These are phyloP conservation scores for Halisarca cf. caerulea DNA, from an alignment of 37 sponge, comb jelly and placozoan genomes.

Conservation along the genomic window DNA sequence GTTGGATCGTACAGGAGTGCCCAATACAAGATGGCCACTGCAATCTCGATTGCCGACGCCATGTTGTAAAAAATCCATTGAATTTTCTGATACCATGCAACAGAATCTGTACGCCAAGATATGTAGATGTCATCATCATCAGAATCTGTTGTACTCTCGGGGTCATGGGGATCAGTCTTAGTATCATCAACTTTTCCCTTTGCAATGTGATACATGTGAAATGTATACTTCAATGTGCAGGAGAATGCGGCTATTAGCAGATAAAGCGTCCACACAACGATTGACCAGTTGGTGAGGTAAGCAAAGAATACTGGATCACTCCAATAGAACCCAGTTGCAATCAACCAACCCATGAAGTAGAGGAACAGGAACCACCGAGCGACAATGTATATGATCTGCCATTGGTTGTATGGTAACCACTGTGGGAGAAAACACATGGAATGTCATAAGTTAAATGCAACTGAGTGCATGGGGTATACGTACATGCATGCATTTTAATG, in stretches of 20 bases:
- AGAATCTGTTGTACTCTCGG: not conserved
- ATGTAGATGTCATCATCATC: not conserved
- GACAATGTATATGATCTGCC: conserved; percentile 34
- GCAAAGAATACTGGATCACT: conserved; percentile 32
- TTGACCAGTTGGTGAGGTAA: conserved; percentile 59
- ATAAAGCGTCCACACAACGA: conserved; percentile 25
- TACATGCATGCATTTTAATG: not conserved
- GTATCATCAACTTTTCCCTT: not conserved
- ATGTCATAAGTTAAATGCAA: not conserved
- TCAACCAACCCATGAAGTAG: conserved; percentile 45
- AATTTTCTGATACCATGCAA: conserved; percentile 36
- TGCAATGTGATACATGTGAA: not conserved
- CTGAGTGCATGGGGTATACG: not conserved
- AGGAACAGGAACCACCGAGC: conserved; percentile 37
- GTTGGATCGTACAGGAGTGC: not conserved
- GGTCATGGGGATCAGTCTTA: not conserved
- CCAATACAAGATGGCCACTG: conserved; percentile 38
- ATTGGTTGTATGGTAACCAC: conserved; percentile 46
- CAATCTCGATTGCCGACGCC: not conserved
- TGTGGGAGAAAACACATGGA: not conserved
- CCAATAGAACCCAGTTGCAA: not conserved
- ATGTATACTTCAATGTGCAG: conserved; percentile 1
- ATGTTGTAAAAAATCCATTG: conserved; percentile 24
- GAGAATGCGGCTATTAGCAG: conserved; percentile 34
- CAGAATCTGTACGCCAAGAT: not conserved